Evolutionary conservation across 2,797 vertebrate species (phyloP).

Genomic region (Eospalax fontanierii): DNA sequence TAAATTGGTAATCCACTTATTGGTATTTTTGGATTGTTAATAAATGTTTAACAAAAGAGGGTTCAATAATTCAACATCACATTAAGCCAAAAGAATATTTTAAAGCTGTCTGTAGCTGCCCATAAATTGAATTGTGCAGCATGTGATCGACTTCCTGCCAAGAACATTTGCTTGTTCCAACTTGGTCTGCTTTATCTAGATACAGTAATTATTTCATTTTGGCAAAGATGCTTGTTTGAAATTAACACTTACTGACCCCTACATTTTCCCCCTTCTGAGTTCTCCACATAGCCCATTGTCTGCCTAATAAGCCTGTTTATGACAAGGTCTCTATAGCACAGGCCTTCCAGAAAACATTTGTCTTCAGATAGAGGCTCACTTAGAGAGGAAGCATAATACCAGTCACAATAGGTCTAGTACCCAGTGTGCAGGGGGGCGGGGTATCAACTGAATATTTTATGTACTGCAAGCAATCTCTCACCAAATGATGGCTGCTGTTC

Average conservation of each 20-base stretch:
- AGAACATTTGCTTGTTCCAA: conserved; percentile 80
- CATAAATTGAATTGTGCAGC: conserved; percentile 69
- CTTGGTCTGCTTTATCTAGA: conserved; percentile 75
- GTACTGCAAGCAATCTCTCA: conserved; percentile 3
- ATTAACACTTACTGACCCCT: conserved; percentile 83
- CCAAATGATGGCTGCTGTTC: not conserved
- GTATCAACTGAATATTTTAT: conserved; percentile 49
- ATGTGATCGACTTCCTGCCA: conserved; percentile 75
- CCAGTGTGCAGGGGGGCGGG: not conserved
- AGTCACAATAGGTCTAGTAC: conserved; percentile 45
- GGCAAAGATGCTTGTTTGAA: conserved; percentile 80
- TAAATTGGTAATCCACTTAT: conserved; percentile 69
- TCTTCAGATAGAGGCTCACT: conserved; percentile 61
- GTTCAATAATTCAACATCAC: conserved; percentile 83
- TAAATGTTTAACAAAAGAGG: conserved; percentile 75
- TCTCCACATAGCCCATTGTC: conserved; percentile 66
- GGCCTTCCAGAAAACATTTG: conserved; percentile 73
- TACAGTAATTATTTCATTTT: conserved; percentile 83
- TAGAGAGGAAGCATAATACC: not conserved
- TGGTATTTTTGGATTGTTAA: conserved; percentile 76
- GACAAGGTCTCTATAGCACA: conserved; percentile 74
- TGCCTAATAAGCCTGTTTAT: conserved; percentile 79
- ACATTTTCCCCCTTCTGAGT: conserved; percentile 64
- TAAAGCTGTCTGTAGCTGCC: conserved; percentile 75
- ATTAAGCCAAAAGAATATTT: conserved; percentile 79